A percentile compares a stretch with the other conserved stretches of the same genome.
phyloP scores from a whole-genome alignment of 2,888 invertebrate species.

The Apoda limacodes region DNA sequence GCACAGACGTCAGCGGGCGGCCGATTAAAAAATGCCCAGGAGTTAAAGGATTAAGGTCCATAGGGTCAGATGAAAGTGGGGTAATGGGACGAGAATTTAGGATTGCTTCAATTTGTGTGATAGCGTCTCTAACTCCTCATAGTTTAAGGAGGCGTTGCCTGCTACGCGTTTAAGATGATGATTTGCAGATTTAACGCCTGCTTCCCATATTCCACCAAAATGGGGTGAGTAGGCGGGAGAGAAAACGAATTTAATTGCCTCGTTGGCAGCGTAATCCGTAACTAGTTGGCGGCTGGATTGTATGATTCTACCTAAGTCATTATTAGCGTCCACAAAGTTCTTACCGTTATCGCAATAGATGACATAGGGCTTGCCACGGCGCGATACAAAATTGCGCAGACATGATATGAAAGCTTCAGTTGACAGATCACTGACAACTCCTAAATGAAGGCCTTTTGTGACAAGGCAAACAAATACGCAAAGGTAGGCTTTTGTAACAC shows the following conservation, averaged over 20 bases:
- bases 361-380: no score
- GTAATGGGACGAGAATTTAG: constrained; percentile 9
- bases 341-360: no score
- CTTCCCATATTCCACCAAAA: constrained; percentile 13
- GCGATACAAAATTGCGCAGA: no score
- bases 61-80: constrained; percentile 10
- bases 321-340: no score
- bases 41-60: constrained; percentile 10
- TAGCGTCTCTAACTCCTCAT: constrained; percentile 11
- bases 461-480: no score
- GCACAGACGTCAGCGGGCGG: constrained; percentile 12
- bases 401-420: no score
- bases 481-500: no score
- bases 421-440: no score
- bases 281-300: constrained; percentile 7
- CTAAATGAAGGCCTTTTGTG: no score
- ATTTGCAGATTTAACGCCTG: constrained; percentile 11
- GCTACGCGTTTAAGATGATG: constrained; percentile 10
- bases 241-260: constrained; percentile 16
- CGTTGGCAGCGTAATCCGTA: constrained; percentile 9
- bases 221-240: constrained; percentile 11
- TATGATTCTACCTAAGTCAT: constrained; percentile 16
- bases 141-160: constrained; percentile 11
- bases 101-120: constrained; percentile 11
- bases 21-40: constrained; percentile 17